Percentiles rank a stretch among this genome's conserved stretches.
These are phyloP conservation scores for Iguana delicatissima DNA, from an alignment of 2,797 vertebrate genomes.

Conservation along the genomic window DNA sequence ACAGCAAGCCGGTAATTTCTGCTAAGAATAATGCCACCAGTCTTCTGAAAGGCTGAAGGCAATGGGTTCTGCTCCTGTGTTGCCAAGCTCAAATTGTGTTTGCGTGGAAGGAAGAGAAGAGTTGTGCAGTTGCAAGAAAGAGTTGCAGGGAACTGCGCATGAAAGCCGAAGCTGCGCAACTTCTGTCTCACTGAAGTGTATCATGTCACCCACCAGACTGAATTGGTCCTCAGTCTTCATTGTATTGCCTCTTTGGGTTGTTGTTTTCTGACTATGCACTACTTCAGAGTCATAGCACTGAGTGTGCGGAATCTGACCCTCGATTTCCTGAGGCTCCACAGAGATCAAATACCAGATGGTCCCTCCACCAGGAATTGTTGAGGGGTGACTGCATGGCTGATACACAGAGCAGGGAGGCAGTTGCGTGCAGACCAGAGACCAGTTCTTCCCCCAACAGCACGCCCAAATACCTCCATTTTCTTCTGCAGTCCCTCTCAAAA, in stretches of 20 bases:
- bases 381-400: not conserved
- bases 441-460: no score
- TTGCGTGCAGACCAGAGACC: no score
- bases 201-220: not conserved
- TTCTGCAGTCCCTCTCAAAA: no score
- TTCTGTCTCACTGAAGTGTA: no score
- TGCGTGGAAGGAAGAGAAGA: no score
- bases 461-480: no score
- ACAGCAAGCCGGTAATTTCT: not conserved
- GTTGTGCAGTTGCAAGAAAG: not conserved
- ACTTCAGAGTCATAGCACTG: not conserved
- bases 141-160: not conserved
- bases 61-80: not conserved
- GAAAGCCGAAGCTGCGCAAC: no score
- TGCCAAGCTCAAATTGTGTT: not conserved
- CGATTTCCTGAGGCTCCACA: no score
- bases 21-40: not conserved
- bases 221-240: not conserved
- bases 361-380: not conserved
- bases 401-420: not conserved
- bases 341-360: not conserved
- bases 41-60: not conserved
- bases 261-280: not conserved
- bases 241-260: not conserved
- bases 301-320: not conserved